Evolutionary conservation across 2,797 vertebrate genomes (phyloP).

Genomic region (Anguilla megastoma): DNA sequence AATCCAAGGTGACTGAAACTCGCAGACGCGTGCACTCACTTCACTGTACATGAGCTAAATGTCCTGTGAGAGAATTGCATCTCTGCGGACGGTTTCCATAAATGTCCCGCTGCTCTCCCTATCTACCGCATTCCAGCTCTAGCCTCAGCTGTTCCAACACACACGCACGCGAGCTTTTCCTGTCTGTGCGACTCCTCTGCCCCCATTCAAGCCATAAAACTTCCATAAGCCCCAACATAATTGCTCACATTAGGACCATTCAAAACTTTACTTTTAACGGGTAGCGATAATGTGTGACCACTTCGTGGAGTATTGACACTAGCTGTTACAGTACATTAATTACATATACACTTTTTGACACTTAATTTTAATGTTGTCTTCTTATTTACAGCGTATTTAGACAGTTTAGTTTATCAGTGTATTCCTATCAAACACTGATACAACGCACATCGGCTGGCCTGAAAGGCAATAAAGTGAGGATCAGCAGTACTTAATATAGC

Average conservation of each 20-base stretch:
- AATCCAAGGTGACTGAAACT: conserved; percentile 37
- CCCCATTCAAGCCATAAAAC: neutral
- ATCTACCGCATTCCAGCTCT: conserved; percentile 81
- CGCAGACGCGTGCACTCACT: conserved; percentile 46
- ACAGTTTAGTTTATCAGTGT: neutral
- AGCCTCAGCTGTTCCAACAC: conserved; percentile 83
- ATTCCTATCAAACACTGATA: neutral
- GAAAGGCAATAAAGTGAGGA: neutral
- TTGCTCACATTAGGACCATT: neutral
- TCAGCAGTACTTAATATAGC: neutral
- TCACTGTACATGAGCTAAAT: conserved; percentile 47
- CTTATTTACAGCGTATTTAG: neutral
- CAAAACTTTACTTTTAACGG: neutral
- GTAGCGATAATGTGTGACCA: neutral
- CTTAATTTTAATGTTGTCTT: neutral
- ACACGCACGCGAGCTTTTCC: conserved; percentile 5
- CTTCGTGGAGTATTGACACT: neutral
- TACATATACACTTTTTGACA: neutral
- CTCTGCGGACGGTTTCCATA: conserved; percentile 82
- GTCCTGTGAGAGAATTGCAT: conserved; percentile 70
- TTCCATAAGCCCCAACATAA: neutral
- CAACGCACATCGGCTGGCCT: neutral
- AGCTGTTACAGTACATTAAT: neutral
- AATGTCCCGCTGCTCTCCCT: conserved; percentile 86
- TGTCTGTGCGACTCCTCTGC: neutral